Conservation (phyloP, 1,140 invertebrate genomes). For the Euura lappo region DNA sequence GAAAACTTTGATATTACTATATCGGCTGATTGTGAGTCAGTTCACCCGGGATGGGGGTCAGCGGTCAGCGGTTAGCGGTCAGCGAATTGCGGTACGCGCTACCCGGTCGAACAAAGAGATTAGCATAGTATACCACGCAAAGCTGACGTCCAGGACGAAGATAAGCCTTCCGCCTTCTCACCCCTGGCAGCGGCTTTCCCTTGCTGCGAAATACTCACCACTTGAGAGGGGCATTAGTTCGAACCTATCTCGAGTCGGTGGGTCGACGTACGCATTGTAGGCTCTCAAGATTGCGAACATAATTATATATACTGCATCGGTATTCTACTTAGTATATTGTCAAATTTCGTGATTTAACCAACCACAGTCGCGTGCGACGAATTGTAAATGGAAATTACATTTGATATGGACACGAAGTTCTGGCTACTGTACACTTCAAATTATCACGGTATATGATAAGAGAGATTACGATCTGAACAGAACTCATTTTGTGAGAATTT, state of each 20-base stretch:
- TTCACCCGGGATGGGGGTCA: no score
- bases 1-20: no score
- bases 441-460: neutral
- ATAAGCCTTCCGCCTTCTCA: neutral
- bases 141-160: neutral
- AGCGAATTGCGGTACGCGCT: neutral
- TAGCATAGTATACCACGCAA: slow-evolving; percentile 6
- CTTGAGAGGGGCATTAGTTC: neutral
- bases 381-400: neutral
- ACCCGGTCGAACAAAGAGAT: slow-evolving; percentile 2
- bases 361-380: neutral
- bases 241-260: neutral
- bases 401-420: neutral
- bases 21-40: no score
- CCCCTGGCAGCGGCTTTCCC: neutral
- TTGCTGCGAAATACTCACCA: neutral
- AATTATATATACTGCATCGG: no score
- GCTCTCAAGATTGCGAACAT: no score
- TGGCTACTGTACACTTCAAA: neutral
- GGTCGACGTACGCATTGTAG: neutral
- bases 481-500: no score
- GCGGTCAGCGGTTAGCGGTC: neutral
- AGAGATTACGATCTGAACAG: no score
- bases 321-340: no score
- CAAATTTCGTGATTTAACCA: no score